A percentile compares a stretch with the other conserved stretches of the same genome.
Conservation (phyloP, 2,888 invertebrate species). For the Malthinus flaveolus region DNA sequence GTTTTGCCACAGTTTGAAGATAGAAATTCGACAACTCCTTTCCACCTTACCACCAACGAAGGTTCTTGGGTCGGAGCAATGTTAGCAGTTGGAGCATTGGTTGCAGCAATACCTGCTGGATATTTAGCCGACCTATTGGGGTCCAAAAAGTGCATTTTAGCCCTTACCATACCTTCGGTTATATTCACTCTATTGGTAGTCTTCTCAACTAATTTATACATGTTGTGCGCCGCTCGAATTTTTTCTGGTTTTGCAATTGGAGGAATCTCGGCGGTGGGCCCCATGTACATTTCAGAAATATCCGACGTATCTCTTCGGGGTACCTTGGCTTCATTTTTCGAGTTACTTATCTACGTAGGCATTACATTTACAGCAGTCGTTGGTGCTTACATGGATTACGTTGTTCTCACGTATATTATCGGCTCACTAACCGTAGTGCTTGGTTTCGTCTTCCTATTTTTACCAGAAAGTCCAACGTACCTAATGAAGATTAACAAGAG, state of each 20-base stretch:
- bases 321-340: slow-evolving; percentile 77
- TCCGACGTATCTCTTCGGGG: slow-evolving; percentile 79
- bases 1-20: slow-evolving; percentile 63
- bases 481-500: slow-evolving; percentile 60
- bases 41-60: slow-evolving; percentile 46
- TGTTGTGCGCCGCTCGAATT: slow-evolving; percentile 58
- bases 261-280: slow-evolving; percentile 74
- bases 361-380: slow-evolving; percentile 73
- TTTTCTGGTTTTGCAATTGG: slow-evolving; percentile 72
- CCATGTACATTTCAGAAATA: slow-evolving; percentile 84
- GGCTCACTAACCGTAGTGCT: slow-evolving; percentile 65
- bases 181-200: slow-evolving; percentile 63
- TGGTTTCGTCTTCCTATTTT: slow-evolving; percentile 65
- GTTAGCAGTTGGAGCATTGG: slow-evolving; percentile 72
- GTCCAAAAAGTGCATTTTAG: slow-evolving; percentile 65
- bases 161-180: slow-evolving; percentile 65
- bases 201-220: slow-evolving; percentile 8
- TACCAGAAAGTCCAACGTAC: slow-evolving; percentile 75
- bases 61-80: slow-evolving; percentile 70
- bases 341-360: slow-evolving; percentile 74
- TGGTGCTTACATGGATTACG: slow-evolving; percentile 70
- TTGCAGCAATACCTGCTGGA: slow-evolving; percentile 72
- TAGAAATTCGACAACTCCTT: slow-evolving; percentile 33
- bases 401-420: slow-evolving; percentile 65
- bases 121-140: slow-evolving; percentile 68